Base-by-base conservation (phyloP, 2,113 vertebrate genomes). In the Hyperopisus bebe region DNA sequence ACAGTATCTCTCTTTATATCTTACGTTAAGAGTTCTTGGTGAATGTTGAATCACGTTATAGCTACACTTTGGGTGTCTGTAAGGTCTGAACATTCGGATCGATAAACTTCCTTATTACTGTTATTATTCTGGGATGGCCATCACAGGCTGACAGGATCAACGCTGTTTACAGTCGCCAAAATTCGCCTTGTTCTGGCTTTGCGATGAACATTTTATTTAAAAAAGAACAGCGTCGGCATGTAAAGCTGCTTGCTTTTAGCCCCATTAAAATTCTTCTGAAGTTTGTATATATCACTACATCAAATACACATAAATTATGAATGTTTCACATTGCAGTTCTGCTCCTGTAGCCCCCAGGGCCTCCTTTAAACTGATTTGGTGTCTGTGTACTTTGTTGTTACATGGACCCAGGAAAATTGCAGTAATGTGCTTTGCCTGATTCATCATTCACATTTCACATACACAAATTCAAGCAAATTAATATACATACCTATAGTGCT, bases 291-390 rank as follows among this genome's bases (percentile, higher is more conserved):
- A 96, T 96, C 95, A 95, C 95, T 93, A 95, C 95, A 96, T 96
- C 95, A 96, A 95, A 94, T 96, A 92, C 94, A 94, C 95, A 96
- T 96, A 95, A 96, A 96, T 96, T 95, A 96, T 96, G 94, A 96
- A 96, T 96, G 95, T 95, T 94, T 95, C 94, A 94, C 94, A 95
- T 94, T 95, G 93, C 95, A 94, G 94, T 93, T 92, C 94, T 94
- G 94, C 93, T 92, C 93, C 94, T 92, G 93, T 96, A 95, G 95
- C 95, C 95, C 93, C 92, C 93, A 50, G 95, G 95, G 94, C 95
- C 95, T 94, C 95, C 94, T 95, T 93, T 93, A 95, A 95, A 95
- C 94, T 93, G 94, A 95, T 95, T 94, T 94, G 94, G 93, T 95
- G 93, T 96, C 94, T 96, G 92, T 95, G 93, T 95, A 96, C 94